These are phyloP conservation scores for Paraescarpia echinospica DNA, from an alignment of 1,140 invertebrate species.

Conservation along the genomic window DNA sequence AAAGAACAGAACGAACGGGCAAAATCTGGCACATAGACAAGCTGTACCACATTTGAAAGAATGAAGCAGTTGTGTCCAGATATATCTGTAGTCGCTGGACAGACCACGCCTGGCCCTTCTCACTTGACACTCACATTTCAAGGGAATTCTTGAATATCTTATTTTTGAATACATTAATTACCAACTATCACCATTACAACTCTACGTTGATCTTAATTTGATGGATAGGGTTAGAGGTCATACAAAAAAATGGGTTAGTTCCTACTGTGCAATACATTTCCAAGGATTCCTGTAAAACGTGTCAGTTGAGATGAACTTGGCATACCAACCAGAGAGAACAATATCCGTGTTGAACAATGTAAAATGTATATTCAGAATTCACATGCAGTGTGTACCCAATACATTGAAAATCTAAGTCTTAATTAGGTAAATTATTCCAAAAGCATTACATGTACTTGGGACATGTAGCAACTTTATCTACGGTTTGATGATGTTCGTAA, in stretches of 20 bases:
- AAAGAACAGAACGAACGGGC: not conserved
- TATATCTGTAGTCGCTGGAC: no score
- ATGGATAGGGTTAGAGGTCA: not conserved
- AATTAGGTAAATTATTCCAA: no score
- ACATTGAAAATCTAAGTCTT: no score
- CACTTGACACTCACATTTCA: not conserved
- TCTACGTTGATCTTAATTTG: not conserved
- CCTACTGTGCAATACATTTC: not conserved
- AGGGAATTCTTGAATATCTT: not conserved
- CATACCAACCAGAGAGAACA: not conserved
- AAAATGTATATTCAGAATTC: no score
- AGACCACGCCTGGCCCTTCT: not conserved
- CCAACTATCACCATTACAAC: not conserved
- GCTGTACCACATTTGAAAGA: not conserved
- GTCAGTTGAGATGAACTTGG: not conserved
- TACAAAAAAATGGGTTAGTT: not conserved
- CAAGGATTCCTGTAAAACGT: not conserved
- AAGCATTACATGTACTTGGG: no score
- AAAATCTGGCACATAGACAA: not conserved
- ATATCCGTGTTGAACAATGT: not conserved
- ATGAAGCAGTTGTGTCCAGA: not conserved
- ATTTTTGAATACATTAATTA: not conserved
- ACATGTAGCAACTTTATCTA: no score
- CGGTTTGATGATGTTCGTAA: no score
- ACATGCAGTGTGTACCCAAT: no score